Evolutionary conservation across 2,888 invertebrate species (phyloP).

Genomic region (Marronus borbonicus): DNA sequence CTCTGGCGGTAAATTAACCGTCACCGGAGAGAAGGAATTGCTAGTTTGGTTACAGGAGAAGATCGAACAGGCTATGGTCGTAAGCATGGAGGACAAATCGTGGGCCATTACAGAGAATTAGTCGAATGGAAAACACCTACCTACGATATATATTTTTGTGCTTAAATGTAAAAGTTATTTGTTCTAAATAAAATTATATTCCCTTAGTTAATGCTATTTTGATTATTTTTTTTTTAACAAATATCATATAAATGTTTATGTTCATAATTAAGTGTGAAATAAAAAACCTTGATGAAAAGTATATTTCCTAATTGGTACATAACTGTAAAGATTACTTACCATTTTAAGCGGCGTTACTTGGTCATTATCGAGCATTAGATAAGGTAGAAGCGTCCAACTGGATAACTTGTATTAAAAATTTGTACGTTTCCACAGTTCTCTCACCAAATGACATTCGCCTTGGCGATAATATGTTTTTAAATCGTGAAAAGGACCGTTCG

Average conservation of each 20-base stretch:
- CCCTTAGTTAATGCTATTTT: slow-evolving; percentile 36
- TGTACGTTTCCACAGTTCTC: too few species aligned
- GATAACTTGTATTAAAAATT: too few species aligned
- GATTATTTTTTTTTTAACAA: background rate
- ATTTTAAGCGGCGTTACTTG: too few species aligned
- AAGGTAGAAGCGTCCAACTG: too few species aligned
- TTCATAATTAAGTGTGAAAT: background rate
- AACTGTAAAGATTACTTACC: too few species aligned
- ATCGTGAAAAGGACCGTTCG: too few species aligned
- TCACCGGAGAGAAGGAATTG: slow-evolving; percentile 77
- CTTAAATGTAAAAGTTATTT: slow-evolving; percentile 44
- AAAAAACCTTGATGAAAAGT: background rate
- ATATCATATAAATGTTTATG: background rate
- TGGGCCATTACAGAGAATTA: slow-evolving; percentile 68
- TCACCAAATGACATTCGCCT: too few species aligned
- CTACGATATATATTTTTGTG: slow-evolving; percentile 37
- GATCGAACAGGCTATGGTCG: slow-evolving; percentile 82
- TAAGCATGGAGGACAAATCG: slow-evolving; percentile 82
- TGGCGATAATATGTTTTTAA: too few species aligned
- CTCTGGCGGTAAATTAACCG: slow-evolving; percentile 78
- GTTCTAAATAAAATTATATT: slow-evolving; percentile 51
- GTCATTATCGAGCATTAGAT: too few species aligned
- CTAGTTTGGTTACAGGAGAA: slow-evolving; percentile 82
- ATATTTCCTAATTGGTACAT: too few species aligned
- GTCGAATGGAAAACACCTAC: slow-evolving; percentile 14